These are phyloP conservation scores for Urosaurus nigricauda DNA, from an alignment of 2,797 vertebrate species.

Conservation along the genomic window DNA sequence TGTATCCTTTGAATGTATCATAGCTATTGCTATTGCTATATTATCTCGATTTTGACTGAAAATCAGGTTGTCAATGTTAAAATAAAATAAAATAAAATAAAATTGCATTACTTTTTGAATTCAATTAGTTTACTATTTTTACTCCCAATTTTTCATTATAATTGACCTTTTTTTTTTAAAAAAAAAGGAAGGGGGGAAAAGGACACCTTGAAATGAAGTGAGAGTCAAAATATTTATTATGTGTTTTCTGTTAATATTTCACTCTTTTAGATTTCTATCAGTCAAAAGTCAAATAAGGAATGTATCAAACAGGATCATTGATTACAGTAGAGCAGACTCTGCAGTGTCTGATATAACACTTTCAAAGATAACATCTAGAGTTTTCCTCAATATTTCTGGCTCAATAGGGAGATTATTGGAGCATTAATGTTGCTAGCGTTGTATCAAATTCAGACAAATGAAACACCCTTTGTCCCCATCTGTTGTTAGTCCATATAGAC, in stretches of 20 bases:
- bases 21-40: too few species aligned
- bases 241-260: slow-evolving; percentile 36
- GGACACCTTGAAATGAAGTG: slow-evolving; percentile 34
- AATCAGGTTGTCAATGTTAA: too few species aligned
- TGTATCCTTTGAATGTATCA: too few species aligned
- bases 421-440: slow-evolving; percentile 60
- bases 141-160: slow-evolving; percentile 31
- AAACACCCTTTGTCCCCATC: slow-evolving; percentile 57
- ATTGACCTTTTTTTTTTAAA: neutral
- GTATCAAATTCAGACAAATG: slow-evolving; percentile 63
- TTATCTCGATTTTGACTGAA: too few species aligned
- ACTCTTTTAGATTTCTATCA: too few species aligned
- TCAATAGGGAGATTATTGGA: slow-evolving; percentile 58
- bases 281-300: slow-evolving; percentile 44
- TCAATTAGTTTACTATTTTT: slow-evolving; percentile 41
- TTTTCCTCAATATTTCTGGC: slow-evolving; percentile 54
- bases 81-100: too few species aligned
- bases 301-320: slow-evolving; percentile 42
- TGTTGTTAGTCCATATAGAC: slow-evolving; percentile 41
- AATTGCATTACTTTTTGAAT: too few species aligned
- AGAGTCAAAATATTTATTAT: slow-evolving; percentile 19
- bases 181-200: slow-evolving; percentile 17
- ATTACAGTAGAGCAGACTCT: slow-evolving; percentile 42
- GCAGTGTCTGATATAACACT: slow-evolving; percentile 56
- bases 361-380: slow-evolving; percentile 54